Base-by-base conservation (phyloP, 2,797 vertebrate genomes). In the Fistularia tabacaria region DNA sequence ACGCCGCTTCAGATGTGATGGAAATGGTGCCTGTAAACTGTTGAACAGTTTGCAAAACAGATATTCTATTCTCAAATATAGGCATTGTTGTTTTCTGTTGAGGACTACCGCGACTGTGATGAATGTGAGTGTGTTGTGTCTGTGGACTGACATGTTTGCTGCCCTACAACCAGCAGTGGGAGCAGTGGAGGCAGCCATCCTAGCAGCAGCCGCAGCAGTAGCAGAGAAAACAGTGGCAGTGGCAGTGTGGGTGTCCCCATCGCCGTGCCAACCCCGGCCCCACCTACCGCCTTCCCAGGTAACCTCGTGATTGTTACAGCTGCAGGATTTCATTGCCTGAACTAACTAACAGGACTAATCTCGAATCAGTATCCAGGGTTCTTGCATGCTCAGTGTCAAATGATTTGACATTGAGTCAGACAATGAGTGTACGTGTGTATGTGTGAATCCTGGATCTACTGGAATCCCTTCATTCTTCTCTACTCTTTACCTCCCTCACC, bases 201-300 rank as follows among this genome's bases (percentile, higher is more conserved):
- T 76, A 97, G 96, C 83, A 97, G 96, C 67, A 99, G 97, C 79
- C 92, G 95, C 79, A 99, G 97, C 92, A 99, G 97, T 91, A 99
- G 97, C 85, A 90, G 96, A 55, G 97, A 99, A 88, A 99, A 99
- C 91, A 99, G 97, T n/a, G 97, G 97, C 64, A 98, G 96, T 47
- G 97, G 97, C 71, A 98, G 96, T 10, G 97, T 99, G 60, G 96
- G 96, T 9, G 87, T 98, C 40, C 97, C 97, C 55, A 99, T 99
- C 45, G 97, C 95, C 2, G 96, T 99, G 73, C 96, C 96, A 0
- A 98, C 97, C 6, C 97, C 97, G 0, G 96, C 96, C 81, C 97
- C 94, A 50, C 97, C 97, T 82, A 91, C 89, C 9, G 94, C 93
- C 66, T 98, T 96, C 79, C 96, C 97, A 93, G 95, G 97, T 99